Base-by-base conservation (phyloP, 2,888 invertebrate genomes). In the Hermaeophaga mercurialis region DNA sequence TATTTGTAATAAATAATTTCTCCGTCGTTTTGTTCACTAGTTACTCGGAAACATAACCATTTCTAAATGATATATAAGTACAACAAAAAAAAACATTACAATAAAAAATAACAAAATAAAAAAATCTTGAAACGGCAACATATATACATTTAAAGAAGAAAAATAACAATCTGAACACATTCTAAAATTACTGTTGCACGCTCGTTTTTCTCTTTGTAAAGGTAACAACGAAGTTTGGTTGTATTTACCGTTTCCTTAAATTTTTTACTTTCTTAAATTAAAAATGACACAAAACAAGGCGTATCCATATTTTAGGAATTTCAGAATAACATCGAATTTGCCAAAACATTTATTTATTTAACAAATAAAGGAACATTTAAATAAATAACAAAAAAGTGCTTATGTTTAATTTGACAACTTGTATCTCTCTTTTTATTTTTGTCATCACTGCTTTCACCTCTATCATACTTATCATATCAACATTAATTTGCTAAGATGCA, bases 211-310 rank as follows among this genome's bases (percentile, higher is more conserved):
- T 14, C n/a, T 49, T 26, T 39, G 17, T 11, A 6, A 39, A 50
- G 39, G 41, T 41, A 39, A 39, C n/a, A 28, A 39, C 19, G 9
- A 19, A n/a, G n/a, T 5, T 36, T 38, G 19, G 39, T 50, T 34
- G 41, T 19, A 14, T 52, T 43, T 22, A 39, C 52, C 33, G 34
- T 52, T 52, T 44, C 34, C 11, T 12, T 24, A 24, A 26, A 41
- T 19, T 41, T 47, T 47, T 50, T 56, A 46, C 19, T 48, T 46
- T 48, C 39, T 54, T 62, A 66, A 67, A 63, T 68, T 66, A 69
- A 60, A 67, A 67, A 67, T 69, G 68, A 68, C 68, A 66, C 70
- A 70, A 69, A 70, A 71, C 70, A 70, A 68, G 70, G 65, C 68
- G 65, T 66, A 50, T 31, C 31, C 19, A 31, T 50, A 50, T 12